A percentile compares a stretch with the other conserved stretches of the same genome.
phyloP scores from a whole-genome alignment of 35 echinoderm and acorn worm species.

The Ophiothrix spiculata region DNA sequence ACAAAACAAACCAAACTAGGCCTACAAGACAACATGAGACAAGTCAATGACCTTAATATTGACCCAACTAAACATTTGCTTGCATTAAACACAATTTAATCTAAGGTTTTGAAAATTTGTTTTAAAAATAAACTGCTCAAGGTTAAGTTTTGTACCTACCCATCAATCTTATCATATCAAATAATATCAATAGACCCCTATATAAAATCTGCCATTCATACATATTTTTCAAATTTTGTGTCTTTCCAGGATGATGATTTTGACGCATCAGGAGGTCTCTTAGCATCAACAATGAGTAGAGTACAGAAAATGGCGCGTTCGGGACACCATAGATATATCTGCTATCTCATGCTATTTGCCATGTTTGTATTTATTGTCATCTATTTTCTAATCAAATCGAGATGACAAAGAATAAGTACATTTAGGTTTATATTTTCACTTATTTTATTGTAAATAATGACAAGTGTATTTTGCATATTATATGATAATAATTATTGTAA shows the following conservation, averaged over 20 bases:
- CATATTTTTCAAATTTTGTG: neutral
- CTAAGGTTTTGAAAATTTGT: neutral
- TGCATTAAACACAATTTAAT: neutral
- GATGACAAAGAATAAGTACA: conserved; percentile 43
- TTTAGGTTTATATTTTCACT: neutral
- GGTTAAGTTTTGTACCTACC: neutral
- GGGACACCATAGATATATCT: conserved; percentile 70
- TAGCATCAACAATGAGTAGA: conserved; percentile 69
- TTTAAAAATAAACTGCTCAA: neutral
- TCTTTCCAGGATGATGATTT: conserved; percentile 77
- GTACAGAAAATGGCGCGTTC: conserved; percentile 51
- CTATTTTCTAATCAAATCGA: conserved; percentile 66
- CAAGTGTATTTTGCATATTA: too few relatives aligned
- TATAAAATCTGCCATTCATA: neutral
- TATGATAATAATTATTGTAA: too few relatives aligned
- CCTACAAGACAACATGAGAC: neutral
- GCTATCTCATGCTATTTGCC: conserved; percentile 80
- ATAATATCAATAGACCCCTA: too few relatives aligned
- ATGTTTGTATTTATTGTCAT: conserved; percentile 87
- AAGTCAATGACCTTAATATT: too few relatives aligned
- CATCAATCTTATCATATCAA: too few relatives aligned
- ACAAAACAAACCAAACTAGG: too few relatives aligned
- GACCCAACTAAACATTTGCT: neutral
- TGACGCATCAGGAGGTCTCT: conserved; percentile 59
- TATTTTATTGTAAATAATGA: too few relatives aligned